Conservation (phyloP, 2,113 vertebrate genomes). For the Bagarius yarrelli region DNA sequence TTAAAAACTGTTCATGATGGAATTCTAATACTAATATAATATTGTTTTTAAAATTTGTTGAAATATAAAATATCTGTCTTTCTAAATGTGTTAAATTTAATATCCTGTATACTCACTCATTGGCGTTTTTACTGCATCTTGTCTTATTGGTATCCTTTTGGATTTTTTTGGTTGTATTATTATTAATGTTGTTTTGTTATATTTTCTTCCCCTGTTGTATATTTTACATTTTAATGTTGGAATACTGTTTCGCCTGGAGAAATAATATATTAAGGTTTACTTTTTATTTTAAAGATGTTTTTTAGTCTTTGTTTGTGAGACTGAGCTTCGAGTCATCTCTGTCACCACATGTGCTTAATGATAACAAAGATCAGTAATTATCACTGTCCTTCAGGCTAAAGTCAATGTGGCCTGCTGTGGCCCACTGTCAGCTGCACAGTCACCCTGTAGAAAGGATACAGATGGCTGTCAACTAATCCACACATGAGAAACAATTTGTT, state of each 20-base stretch:
- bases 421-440: conserved; percentile 20
- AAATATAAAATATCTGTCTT: background rate
- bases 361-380: conserved; percentile 44
- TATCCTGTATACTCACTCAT: background rate
- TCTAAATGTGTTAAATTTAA: background rate
- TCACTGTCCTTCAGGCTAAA: conserved; percentile 46
- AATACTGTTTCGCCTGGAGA: background rate
- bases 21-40: background rate
- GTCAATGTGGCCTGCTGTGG: conserved; percentile 33
- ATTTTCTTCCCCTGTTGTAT: too few relatives aligned
- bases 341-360: conserved; percentile 21
- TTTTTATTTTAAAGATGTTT: background rate
- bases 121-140: background rate
- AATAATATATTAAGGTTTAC: background rate
- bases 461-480: conserved; percentile 41
- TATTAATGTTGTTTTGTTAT: background rate
- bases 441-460: conserved; percentile 21
- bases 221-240: background rate
- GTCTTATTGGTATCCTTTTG: background rate
- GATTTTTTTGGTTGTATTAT: background rate
- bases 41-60: background rate
- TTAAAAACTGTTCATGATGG: background rate
- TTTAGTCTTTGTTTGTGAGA: conserved; percentile 16
- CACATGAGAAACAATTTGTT: conserved; percentile 19
- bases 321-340: background rate